phyloP scores from a whole-genome alignment of 1,140 invertebrate genomes.

The Leucophenga varia region DNA sequence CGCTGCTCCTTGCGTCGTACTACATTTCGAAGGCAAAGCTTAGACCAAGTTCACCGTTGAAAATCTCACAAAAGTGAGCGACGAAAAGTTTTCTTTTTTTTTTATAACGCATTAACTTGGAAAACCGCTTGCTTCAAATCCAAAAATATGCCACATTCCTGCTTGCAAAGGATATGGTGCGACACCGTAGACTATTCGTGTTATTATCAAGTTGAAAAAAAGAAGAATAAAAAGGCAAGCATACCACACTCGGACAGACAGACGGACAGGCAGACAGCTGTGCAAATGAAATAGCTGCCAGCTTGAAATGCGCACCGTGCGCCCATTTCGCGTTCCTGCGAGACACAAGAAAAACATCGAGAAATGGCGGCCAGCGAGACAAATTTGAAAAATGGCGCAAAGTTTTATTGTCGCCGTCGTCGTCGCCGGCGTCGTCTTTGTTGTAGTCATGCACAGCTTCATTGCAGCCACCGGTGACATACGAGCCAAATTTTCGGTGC shows the following conservation, averaged over 20 bases:
- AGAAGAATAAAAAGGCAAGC: too few species aligned
- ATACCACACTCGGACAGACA: too few species aligned
- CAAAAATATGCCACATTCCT: constrained; percentile 26
- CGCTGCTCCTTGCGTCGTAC: constrained; percentile 1
- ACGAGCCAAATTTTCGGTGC: constrained; percentile 29
- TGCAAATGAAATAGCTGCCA: too few species aligned
- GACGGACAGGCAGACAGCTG: too few species aligned
- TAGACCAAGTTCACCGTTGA: too few species aligned
- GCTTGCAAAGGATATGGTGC: too few species aligned
- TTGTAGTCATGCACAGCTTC: neutral
- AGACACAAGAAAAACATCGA: constrained; percentile 2
- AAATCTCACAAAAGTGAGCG: too few species aligned
- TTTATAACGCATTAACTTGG: constrained; percentile 43
- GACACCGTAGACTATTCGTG: too few species aligned
- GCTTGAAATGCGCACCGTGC: too few species aligned
- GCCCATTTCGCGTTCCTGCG: constrained; percentile 15
- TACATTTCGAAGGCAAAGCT: too few species aligned
- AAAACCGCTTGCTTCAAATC: constrained; percentile 28
- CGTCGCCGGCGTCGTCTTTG: too few species aligned
- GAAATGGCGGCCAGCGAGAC: constrained; percentile 34
- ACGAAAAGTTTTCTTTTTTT: constrained; percentile 28
- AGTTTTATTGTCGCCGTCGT: constrained; percentile 36
- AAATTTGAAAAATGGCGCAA: constrained; percentile 52
- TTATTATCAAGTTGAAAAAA: constrained; percentile 51
- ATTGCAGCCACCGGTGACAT: constrained; percentile 27